Base-by-base conservation (phyloP, 2,113 vertebrate species). In the Galeopterus variegatus region DNA sequence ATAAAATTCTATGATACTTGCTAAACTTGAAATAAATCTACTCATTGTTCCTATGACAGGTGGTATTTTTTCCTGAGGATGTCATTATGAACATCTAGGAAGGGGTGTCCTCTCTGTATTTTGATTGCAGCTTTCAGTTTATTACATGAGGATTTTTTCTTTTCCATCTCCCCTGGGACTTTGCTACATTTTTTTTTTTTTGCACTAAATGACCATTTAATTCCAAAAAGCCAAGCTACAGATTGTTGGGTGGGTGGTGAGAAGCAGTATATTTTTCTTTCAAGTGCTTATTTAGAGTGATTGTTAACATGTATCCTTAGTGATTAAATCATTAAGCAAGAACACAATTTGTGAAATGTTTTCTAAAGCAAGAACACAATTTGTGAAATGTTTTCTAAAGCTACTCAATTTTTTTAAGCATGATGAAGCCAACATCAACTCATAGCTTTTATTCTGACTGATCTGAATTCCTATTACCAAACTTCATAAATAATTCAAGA, bases 371-470 rank as follows among this genome's bases (percentile, higher is more conserved):
- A 96, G 96, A 4, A 17, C 85, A 75, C 90, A 92, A 90, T 96
- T 95, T 52, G 90, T 72, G 82, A 92, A 97, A 94, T 97, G 18
- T 88, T 98, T 96, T 93, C 56, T 96, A 77, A 62, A 91, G 56
- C 85, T 95, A 93, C 45, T 96, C 12, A 73, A 28, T 93, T 75
- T 92, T 87, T 97, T 94, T 9, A 41, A 75, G 88, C 84, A 10
- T 10, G 50, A 80, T 36, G 75, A 17, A 94, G 60, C 21, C 60
- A 88, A 97, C 69, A 95, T 96, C 95, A 96, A 79, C 87, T 98
- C 91, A 96, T 91, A 97, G 96, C 94, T 97, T 97, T 97, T 95
- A 98, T 98, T 97, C 82, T n/a, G 52, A 93, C 81, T 98, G 94
- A 98, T 98, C 95, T 80, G 54, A 94, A 41, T 96, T 95, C 21